Evolutionary conservation across 2,797 vertebrate genomes (phyloP), one percentile per base, ranked within the genome.

Genomic region (Pempheris klunzingeri): DNA sequence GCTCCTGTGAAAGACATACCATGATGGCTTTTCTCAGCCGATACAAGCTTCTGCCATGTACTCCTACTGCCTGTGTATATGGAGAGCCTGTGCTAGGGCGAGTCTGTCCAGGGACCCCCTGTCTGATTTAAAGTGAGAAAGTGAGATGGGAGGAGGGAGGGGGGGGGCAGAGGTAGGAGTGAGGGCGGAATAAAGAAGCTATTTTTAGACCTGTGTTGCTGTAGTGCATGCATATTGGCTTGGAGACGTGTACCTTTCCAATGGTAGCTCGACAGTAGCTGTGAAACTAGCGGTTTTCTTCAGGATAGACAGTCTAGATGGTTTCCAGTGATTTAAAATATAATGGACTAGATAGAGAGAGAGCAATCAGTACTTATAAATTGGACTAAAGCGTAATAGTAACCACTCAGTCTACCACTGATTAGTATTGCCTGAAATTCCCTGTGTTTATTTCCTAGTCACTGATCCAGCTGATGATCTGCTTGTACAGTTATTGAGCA

Each of bases 141-240:
- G 43, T 67, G 82, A 76, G 88, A 81, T 69, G 52, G 63, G 70
- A 87, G 88, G 71, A 81, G 86, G 73, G 86, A 52, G 63, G 70
- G 86, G 88, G 71, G 82, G 86, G 73, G 86, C 69, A 89, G 86
- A 83, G 77, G 81, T 81, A 82, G 86, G 81, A 88, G 86, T n/a
- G 71, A 78, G 77, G 69, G 86, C 87, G 89, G 82, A 90, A 87
- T 85, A 88, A 88, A 80, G 80, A 73, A 65, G 87, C 90, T 95
- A 94, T 94, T 94, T 94, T 93, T 95, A 94, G 92, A 80, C 55
- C 55, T 2, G 84, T 83, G 89, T 92, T 93, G 93, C 90, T 79
- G 83, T 84, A 85, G 87, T 70, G 84, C 83, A 70, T 81, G 54
- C 85, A 72, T 52, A 88, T 85, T 72, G 74, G 76, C 80, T 87